Conservation (phyloP, 2,888 invertebrate genomes). For the Cylloceria caligata region DNA sequence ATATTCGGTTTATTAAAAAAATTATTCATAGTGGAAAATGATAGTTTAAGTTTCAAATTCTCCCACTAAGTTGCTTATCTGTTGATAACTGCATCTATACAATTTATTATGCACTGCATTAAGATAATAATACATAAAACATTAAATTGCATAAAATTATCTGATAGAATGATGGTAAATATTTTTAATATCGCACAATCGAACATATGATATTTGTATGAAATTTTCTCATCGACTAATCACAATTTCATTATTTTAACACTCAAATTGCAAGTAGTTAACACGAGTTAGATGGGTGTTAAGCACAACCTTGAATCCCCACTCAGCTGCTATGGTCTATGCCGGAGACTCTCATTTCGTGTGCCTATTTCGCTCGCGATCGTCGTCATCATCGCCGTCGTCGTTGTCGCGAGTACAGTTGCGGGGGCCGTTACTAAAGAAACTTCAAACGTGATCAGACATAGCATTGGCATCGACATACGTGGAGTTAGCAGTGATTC, state of each 20-base stretch:
- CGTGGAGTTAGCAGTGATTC: conserved; percentile 4
- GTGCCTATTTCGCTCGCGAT: conserved; percentile 46
- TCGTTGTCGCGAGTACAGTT: conserved; percentile 3
- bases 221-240: conserved; percentile 24
- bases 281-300: conserved; percentile 13
- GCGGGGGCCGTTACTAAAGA: conserved; percentile 43
- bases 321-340: conserved; percentile 5
- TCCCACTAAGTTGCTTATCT: too few relatives aligned
- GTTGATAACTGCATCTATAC: too few relatives aligned
- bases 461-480: conserved; percentile 38
- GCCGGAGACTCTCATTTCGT: conserved; percentile 48
- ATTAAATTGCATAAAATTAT: too few relatives aligned
- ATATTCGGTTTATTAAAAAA: too few relatives aligned
- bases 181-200: too few relatives aligned
- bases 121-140: too few relatives aligned
- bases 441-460: conserved; percentile 59
- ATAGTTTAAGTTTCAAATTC: too few relatives aligned
- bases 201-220: not conserved
- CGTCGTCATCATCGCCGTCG: conserved; percentile 18
- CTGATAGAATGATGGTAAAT: not conserved
- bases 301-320: conserved; percentile 47
- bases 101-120: too few relatives aligned
- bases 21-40: too few relatives aligned
- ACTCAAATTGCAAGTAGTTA: not conserved
- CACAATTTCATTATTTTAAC: conserved; percentile 17